phyloP scores from a whole-genome alignment of 2,797 vertebrate species.

The Enteromius thamalakanensis region DNA sequence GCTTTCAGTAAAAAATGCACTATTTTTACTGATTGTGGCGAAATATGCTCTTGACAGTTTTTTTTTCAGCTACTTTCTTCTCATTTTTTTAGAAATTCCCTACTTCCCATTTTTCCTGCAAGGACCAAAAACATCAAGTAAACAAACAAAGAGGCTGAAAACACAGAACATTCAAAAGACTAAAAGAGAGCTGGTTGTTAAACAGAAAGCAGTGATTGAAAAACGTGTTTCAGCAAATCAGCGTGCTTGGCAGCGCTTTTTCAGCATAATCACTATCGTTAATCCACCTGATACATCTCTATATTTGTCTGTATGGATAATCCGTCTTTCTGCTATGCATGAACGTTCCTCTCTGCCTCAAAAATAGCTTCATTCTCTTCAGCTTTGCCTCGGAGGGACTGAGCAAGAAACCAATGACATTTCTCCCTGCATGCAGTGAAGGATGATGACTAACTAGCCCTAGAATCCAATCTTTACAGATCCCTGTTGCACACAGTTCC shows the following conservation, averaged over 20 bases:
- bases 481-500: slow-evolving; percentile 13
- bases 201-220: slow-evolving; percentile 13
- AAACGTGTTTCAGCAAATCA: slow-evolving; percentile 42
- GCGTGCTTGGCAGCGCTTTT: slow-evolving; percentile 56
- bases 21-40: background rate
- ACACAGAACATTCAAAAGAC: slow-evolving; percentile 9
- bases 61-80: background rate
- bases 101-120: background rate
- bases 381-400: slow-evolving; percentile 49
- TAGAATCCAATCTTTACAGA: slow-evolving; percentile 45
- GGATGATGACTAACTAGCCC: slow-evolving; percentile 51
- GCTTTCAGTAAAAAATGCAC: background rate
- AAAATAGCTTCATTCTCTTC: slow-evolving; percentile 60
- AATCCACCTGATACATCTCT: slow-evolving; percentile 68
- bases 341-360: slow-evolving; percentile 55
- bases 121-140: background rate
- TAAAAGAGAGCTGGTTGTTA: slow-evolving; percentile 19
- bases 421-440: slow-evolving; percentile 23
- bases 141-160: background rate
- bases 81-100: background rate
- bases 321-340: slow-evolving; percentile 59
- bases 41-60: background rate
- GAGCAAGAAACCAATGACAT: slow-evolving; percentile 52
- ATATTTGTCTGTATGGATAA: slow-evolving; percentile 72
- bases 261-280: slow-evolving; percentile 62